Base-by-base conservation (phyloP, 2,888 invertebrate genomes). In the Andrena haemorrhoa region DNA sequence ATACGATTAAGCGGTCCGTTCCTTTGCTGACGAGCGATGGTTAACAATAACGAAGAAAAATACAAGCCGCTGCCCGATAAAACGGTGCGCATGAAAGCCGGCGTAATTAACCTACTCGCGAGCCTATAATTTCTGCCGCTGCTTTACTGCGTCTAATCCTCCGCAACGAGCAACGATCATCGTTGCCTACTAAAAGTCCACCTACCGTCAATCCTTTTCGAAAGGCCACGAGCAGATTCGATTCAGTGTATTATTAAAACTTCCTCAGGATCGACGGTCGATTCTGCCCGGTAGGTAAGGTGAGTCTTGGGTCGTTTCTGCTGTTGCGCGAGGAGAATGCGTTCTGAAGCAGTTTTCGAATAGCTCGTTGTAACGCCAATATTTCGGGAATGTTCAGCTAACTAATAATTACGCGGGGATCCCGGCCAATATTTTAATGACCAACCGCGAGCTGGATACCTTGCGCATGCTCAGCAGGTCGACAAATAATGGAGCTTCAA, bases 61-160 rank as follows among this genome's bases (percentile, higher is more conserved):
- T 69, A 31, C 26, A 41, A 70, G 23, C 23, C n/a, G 10, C 6
- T 8, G 26, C 5, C 23, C 49, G 56, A 49, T 33, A 63, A 51
- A 61, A 61, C 20, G 33, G 56, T 35, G 49, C 10, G 47, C 47
- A 70, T 63, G 47, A 64, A 75, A 63, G 41, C 61, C 70, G 35
- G 5, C 16, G 75, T 61, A 69, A 75, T 75, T 70, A 75, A 70
- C 70, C 70, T 64, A 61, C 64, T 70, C 51, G 41, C 63, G 29
- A 26, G 16, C 10, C 49, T 29, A 5, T 64, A 70, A 75, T 70
- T 70, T 29, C 6, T 12, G 23, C 8, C 23, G 31, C n/a, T 23
- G 61, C 29, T 70, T 64, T 56, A 56, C 23, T 58, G 49, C 29
- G 16, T 4, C 35, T 23, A 51, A 23, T 29, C 51, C 47, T 8